Conservation (phyloP, 2,888 invertebrate species). For the Rhimphoctona megacephalus region DNA sequence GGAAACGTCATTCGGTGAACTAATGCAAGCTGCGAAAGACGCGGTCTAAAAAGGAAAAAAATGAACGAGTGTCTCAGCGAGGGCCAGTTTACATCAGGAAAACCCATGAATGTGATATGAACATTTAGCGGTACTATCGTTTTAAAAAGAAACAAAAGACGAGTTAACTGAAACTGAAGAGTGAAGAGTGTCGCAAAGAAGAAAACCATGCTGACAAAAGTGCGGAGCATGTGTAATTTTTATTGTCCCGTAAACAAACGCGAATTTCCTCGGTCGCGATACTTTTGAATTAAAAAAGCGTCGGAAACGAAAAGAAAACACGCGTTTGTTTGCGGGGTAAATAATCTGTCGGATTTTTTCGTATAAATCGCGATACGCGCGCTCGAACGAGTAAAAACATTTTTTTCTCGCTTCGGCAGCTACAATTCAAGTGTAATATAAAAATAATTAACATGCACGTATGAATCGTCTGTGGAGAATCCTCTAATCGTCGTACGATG, state of each 20-base stretch:
- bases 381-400: neutral
- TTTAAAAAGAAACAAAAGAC: slow-evolving; percentile 71
- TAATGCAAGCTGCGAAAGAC: slow-evolving; percentile 87
- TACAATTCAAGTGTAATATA: slow-evolving; percentile 76
- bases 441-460: slow-evolving; percentile 73
- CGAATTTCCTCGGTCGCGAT: slow-evolving; percentile 3
- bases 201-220: slow-evolving; percentile 3
- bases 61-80: slow-evolving; percentile 25
- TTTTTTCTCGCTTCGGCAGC: slow-evolving; percentile 63
- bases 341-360: neutral
- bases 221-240: slow-evolving; percentile 7
- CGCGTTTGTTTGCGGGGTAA: neutral
- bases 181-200: slow-evolving; percentile 12
- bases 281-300: neutral
- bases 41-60: slow-evolving; percentile 69
- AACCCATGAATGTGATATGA: slow-evolving; percentile 84
- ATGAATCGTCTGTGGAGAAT: slow-evolving; percentile 73
- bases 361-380: slow-evolving; percentile 3
- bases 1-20: slow-evolving; percentile 95
- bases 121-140: slow-evolving; percentile 82
- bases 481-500: neutral
- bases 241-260: neutral
- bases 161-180: slow-evolving; percentile 14
- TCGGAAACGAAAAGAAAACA: neutral
- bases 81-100: slow-evolving; percentile 53